These are phyloP conservation scores for Drosophila carrolli DNA, from an alignment of 1,140 invertebrate genomes.

Conservation along the genomic window DNA sequence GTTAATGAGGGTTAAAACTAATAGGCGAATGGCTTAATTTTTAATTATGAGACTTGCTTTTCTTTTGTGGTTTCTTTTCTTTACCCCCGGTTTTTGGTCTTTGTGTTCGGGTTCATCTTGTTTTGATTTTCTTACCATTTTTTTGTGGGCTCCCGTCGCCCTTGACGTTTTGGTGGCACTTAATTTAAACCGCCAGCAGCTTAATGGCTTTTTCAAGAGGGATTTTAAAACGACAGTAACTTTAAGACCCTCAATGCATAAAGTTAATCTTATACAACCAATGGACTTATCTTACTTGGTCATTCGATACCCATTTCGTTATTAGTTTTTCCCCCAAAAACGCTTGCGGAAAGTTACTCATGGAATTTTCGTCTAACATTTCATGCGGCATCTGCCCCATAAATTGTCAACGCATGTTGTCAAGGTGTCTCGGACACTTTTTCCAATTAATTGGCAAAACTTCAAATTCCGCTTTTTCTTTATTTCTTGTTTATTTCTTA, in stretches of 20 bases:
- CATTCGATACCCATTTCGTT: constrained; percentile 37
- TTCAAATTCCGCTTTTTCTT: constrained; percentile 31
- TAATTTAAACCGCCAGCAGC: constrained; percentile 68
- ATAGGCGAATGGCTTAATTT: constrained; percentile 83
- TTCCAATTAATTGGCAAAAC: constrained; percentile 69
- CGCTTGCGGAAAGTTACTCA: constrained; percentile 21
- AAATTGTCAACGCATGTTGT: constrained; percentile 32
- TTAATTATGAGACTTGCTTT: constrained; percentile 80
- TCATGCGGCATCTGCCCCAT: constrained; percentile 22
- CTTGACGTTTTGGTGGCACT: constrained; percentile 58
- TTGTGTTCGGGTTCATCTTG: constrained; percentile 28
- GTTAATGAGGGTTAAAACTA: constrained; percentile 83
- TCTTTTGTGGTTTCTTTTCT: constrained; percentile 56
- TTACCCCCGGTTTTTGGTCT: constrained; percentile 24
- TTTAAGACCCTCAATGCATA: constrained; percentile 30
- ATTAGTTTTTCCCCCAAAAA: constrained; percentile 38
- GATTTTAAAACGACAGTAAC: constrained; percentile 48
- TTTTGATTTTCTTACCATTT: constrained; percentile 34
- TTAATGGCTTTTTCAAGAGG: constrained; percentile 57
- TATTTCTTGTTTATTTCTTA: constrained; percentile 19
- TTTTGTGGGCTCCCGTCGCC: constrained; percentile 21
- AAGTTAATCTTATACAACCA: background rate
- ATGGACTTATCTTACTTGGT: constrained; percentile 8
- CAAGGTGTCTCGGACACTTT: constrained; percentile 55
- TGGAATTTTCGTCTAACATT: constrained; percentile 19